These are phyloP conservation scores for Serripes groenlandicus DNA, from an alignment of 2,888 invertebrate genomes.

Conservation along the genomic window DNA sequence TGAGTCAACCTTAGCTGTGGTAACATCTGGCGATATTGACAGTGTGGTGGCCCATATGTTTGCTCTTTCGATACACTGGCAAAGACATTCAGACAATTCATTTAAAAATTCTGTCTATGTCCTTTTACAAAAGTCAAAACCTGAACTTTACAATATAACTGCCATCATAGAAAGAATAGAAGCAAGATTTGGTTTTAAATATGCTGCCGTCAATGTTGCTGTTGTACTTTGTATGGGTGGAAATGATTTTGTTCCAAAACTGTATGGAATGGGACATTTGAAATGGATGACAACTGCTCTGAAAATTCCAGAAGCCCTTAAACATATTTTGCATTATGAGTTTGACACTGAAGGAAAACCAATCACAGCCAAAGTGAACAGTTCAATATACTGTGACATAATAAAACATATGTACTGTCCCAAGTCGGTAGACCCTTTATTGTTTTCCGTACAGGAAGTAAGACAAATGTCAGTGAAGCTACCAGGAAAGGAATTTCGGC, in stretches of 20 bases:
- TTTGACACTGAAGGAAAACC: neutral
- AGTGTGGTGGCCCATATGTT: conserved; percentile 43
- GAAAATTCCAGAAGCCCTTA: neutral
- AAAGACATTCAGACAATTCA: conserved; percentile 21
- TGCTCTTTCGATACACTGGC: conserved; percentile 32
- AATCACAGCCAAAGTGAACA: neutral
- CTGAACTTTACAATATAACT: neutral
- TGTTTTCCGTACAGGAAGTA: neutral
- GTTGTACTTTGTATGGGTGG: neutral
- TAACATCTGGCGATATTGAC: conserved; percentile 53
- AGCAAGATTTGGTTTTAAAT: neutral
- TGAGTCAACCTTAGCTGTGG: conserved; percentile 7
- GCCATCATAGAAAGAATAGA: neutral
- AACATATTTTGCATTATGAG: neutral
- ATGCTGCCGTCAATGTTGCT: neutral
- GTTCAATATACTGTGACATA: neutral
- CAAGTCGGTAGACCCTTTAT: neutral
- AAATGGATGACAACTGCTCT: neutral
- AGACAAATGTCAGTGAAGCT: neutral
- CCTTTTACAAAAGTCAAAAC: neutral
- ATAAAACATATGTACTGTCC: neutral
- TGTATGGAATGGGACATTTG: neutral
- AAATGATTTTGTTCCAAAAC: neutral
- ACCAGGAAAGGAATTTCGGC: neutral
- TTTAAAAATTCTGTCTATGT: conserved; percentile 23